Conservation (phyloP, 2,113 vertebrate genomes). For the Empidonax alnorum region DNA sequence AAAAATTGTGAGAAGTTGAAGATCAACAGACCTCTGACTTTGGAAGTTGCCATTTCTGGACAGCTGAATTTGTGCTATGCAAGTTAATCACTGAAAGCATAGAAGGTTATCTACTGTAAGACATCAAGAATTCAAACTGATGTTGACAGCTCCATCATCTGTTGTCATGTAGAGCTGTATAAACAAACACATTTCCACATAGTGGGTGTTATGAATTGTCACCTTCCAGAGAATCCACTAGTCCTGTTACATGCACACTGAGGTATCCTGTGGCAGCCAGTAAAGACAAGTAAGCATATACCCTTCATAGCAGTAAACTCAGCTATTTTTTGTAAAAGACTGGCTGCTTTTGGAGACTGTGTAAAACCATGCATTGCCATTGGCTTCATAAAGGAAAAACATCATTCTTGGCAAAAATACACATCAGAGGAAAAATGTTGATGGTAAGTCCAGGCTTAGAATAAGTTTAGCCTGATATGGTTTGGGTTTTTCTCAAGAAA, state of each 20-base stretch:
- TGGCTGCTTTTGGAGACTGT: not conserved
- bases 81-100: not conserved
- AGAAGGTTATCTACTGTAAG: not conserved
- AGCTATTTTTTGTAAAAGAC: not conserved
- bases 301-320: not conserved
- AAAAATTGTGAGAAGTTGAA: not conserved
- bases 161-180: not conserved
- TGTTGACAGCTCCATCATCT: not conserved
- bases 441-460: not conserved
- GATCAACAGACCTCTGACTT: not conserved
- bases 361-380: not conserved
- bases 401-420: not conserved
- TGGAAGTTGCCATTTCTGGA: not conserved
- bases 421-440: not conserved
- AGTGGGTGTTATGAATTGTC: not conserved
- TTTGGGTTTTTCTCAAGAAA: not conserved
- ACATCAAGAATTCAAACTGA: not conserved
- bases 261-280: not conserved
- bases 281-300: not conserved
- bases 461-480: not conserved
- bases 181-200: not conserved
- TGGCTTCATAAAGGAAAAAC: not conserved
- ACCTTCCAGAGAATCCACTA: constrained; percentile 5
- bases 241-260: not conserved
- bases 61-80: not conserved